Evolutionary conservation across 2,888 invertebrate species (phyloP).

Genomic region (Melinaea marsaeus): DNA sequence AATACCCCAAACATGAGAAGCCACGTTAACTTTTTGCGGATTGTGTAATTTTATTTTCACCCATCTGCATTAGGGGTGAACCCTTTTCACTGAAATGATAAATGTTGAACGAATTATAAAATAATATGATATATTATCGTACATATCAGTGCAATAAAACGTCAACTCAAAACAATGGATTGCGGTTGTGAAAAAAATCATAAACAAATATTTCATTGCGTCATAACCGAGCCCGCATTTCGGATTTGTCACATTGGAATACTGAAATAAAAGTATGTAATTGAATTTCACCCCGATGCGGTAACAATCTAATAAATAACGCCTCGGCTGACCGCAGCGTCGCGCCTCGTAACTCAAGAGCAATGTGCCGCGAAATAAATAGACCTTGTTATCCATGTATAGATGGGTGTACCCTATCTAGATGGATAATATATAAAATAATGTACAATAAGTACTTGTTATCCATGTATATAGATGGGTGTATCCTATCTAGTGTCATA

Average conservation of each 20-base stretch:
- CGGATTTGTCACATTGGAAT: constrained; percentile 65
- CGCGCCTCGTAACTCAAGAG: constrained; percentile 59
- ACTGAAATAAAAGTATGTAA: constrained; percentile 55
- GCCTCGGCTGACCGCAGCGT: constrained; percentile 57
- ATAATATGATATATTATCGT: not conserved
- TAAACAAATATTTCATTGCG: constrained; percentile 29
- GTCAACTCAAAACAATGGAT: constrained; percentile 36
- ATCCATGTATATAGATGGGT: too few relatives aligned
- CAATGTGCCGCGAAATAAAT: constrained; percentile 76
- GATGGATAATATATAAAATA: too few relatives aligned
- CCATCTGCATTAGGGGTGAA: not conserved
- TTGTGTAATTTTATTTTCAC: constrained; percentile 11
- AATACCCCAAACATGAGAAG: constrained; percentile 53
- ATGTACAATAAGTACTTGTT: too few relatives aligned
- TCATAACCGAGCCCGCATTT: constrained; percentile 54
- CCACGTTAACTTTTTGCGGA: constrained; percentile 33
- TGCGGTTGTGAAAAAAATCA: constrained; percentile 36
- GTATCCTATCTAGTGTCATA: too few relatives aligned
- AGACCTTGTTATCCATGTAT: constrained; percentile 44
- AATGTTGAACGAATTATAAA: too few relatives aligned
- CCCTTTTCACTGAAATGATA: too few relatives aligned
- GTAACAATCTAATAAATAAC: constrained; percentile 70
- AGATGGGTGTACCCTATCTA: too few relatives aligned
- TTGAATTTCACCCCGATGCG: constrained; percentile 62
- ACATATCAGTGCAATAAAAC: constrained; percentile 22